Evolutionary conservation across 1,140 invertebrate species (phyloP), one percentile per base, ranked within the genome.

Genomic region (Drosophila albomicans): DNA sequence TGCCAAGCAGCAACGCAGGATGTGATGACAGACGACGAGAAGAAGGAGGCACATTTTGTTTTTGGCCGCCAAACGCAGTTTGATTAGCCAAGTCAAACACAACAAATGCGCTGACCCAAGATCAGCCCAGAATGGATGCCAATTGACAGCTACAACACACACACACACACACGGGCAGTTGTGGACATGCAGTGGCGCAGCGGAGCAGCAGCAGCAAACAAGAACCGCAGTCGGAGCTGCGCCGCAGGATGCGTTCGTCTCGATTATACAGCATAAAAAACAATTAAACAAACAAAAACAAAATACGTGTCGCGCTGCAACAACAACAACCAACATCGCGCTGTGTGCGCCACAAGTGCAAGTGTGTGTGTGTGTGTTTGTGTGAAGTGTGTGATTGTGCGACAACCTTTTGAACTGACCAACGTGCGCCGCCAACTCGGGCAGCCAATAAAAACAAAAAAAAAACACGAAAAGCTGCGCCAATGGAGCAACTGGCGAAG

Each of bases 11-110:
- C 13, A 57, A 63, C 13, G 32, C 56, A 72, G 79, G 63, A 75
- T 10, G 20, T 25, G 35, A 38, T 73, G 63, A 56, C 57, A 58
- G 67, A 45, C 30, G 30, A 32, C 30, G 30, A 6, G 48, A 65
- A 79, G 73, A 68, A 71, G 67, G 45, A 66, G 20, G 20, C 20
- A 25, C 35, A 38, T 8, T 38, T 38, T 10, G 30, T 65, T 86
- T 87, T 85, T 89, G 86, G 85, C 78, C 78, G 52, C 79, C 72
- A 58, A 57, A 81, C 82, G 72, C 78, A 77, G 63, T 85, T 89
- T 89, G 85, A 91, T 91, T 91, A 87, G 88, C 88, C 88, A 91
- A 91, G 73, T 91, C 88, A 91, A 91, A 91, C 78, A 86, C 6
- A 10, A 7, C 6, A 25, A 25, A 78, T 77, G 71, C 72, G 75